phyloP scores from a whole-genome alignment of 2,888 invertebrate genomes.

The Tenthredo distinguenda region DNA sequence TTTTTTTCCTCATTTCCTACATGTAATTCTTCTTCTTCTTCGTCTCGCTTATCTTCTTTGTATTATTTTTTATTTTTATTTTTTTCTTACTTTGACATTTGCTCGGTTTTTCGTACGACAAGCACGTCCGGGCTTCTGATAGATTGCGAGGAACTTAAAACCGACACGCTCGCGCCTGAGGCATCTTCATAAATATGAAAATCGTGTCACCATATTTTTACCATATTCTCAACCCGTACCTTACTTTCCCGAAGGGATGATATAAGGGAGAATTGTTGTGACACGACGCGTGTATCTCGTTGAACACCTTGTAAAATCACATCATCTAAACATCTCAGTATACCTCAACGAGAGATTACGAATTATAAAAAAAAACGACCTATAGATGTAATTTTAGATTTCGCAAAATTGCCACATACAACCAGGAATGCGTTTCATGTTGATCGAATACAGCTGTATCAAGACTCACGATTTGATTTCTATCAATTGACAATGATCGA shows the following conservation, averaged over 20 bases:
- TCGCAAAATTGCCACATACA: background rate
- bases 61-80: background rate
- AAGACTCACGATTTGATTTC: too few species aligned
- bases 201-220: slow-evolving; percentile 31
- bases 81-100: background rate
- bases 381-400: background rate
- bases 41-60: background rate
- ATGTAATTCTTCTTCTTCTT: background rate
- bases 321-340: background rate
- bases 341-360: background rate
- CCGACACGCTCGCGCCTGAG: slow-evolving; percentile 27
- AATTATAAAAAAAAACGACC: background rate
- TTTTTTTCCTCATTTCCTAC: background rate
- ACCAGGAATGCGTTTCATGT: background rate
- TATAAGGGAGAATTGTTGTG: background rate
- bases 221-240: slow-evolving; percentile 5
- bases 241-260: background rate
- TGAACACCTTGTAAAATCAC: background rate
- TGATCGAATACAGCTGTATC: background rate
- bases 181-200: slow-evolving; percentile 45
- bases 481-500: too few species aligned
- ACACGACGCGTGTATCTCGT: background rate
- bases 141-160: slow-evolving; percentile 44
- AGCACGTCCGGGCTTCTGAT: slow-evolving; percentile 30
- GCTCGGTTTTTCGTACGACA: slow-evolving; percentile 21